Conservation (phyloP, 2,888 invertebrate genomes). For the Quadriops clusia region DNA sequence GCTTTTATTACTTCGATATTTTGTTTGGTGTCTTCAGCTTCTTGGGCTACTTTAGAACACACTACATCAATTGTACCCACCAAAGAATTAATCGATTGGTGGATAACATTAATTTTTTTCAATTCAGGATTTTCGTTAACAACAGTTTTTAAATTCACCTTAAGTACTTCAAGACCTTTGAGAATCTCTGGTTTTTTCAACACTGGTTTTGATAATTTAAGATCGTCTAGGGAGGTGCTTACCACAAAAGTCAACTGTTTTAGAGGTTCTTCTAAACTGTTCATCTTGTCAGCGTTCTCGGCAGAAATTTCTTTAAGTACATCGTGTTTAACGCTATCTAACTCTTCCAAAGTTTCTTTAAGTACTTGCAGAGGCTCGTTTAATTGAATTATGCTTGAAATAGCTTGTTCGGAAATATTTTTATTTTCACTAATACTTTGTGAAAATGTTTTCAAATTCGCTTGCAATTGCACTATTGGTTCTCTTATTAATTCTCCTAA, state of each 20-base stretch:
- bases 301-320: background rate
- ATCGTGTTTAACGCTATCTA: background rate
- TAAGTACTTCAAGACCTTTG: conserved; percentile 13
- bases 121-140: too few species aligned
- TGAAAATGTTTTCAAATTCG: background rate
- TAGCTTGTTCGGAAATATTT: conserved; percentile 7
- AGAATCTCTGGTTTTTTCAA: conserved; percentile 15
- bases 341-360: conserved; percentile 4
- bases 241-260: too few species aligned
- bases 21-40: conserved; percentile 12
- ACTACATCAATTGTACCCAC: conserved; percentile 5
- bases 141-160: conserved; percentile 4
- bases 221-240: too few species aligned
- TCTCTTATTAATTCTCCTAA: conserved; percentile 5
- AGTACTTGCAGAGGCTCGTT: conserved; percentile 4
- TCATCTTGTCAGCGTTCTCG: conserved; percentile 1
- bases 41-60: too few species aligned
- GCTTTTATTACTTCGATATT: conserved; percentile 9
- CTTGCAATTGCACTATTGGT: conserved; percentile 1
- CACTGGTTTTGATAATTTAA: conserved; percentile 11
- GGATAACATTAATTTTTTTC: too few species aligned
- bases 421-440: conserved; percentile 3
- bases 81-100: conserved; percentile 6
- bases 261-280: background rate
- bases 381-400: conserved; percentile 2